These are phyloP conservation scores for Toxotes lorentzi DNA, from an alignment of 2,797 vertebrate genomes.

Conservation along the genomic window DNA sequence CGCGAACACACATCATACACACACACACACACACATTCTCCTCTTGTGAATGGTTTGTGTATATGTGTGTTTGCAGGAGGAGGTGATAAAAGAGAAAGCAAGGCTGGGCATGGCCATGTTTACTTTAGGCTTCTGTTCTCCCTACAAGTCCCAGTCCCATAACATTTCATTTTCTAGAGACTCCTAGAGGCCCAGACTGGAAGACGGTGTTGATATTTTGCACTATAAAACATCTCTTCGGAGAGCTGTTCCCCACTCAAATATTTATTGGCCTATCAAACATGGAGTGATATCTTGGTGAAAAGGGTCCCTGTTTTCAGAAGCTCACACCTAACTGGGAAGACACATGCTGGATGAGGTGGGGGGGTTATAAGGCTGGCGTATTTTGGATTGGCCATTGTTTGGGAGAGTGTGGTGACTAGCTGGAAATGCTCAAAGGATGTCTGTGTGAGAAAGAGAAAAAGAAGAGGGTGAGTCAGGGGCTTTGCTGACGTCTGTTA, in stretches of 20 bases:
- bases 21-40: neutral
- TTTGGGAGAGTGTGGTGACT: conserved; percentile 50
- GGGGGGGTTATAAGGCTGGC: conserved; percentile 7
- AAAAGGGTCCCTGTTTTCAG: conserved; percentile 57
- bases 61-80: conserved; percentile 31
- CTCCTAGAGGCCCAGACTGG: conserved; percentile 49
- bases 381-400: conserved; percentile 51
- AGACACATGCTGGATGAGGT: neutral
- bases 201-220: conserved; percentile 71
- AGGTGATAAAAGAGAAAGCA: conserved; percentile 56
- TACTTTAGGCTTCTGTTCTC: conserved; percentile 63
- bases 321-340: conserved; percentile 37
- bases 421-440: conserved; percentile 73
- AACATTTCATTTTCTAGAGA: conserved; percentile 66
- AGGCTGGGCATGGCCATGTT: conserved; percentile 58
- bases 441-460: conserved; percentile 27
- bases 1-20: conserved; percentile 34
- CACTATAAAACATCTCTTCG: conserved; percentile 67
- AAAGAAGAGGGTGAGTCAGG: conserved; percentile 26
- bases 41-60: neutral
- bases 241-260: conserved; percentile 70
- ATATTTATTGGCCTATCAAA: conserved; percentile 79
- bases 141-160: conserved; percentile 71
- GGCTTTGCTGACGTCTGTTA: conserved; percentile 42
- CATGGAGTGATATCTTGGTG: conserved; percentile 50